These are phyloP conservation scores for Thunnus thynnus DNA, from an alignment of 2,113 vertebrate genomes.

Conservation along the genomic window DNA sequence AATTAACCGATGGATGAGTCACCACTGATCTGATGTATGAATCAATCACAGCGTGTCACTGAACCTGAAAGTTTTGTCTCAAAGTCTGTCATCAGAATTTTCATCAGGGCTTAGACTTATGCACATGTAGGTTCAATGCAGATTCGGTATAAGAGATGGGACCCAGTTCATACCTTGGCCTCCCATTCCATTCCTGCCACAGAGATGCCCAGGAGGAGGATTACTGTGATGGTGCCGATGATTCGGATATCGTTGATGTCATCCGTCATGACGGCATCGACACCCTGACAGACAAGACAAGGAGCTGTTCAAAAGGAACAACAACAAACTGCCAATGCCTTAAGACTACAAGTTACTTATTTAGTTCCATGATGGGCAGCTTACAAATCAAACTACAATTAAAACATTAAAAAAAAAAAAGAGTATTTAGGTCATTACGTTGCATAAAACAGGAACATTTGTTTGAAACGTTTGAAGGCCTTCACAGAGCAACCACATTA, in stretches of 20 bases:
- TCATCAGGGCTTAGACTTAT: neutral
- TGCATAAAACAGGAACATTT: too few relatives aligned
- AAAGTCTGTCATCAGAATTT: neutral
- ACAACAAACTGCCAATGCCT: neutral
- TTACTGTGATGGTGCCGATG: slow-evolving; percentile 94
- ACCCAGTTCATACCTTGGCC: slow-evolving; percentile 89
- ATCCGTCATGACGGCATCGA: slow-evolving; percentile 91
- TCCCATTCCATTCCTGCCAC: slow-evolving; percentile 99
- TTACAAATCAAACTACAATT: too few relatives aligned
- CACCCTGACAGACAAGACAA: slow-evolving; percentile 80
- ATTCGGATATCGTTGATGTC: slow-evolving; percentile 93
- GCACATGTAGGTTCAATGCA: neutral
- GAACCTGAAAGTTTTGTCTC: neutral
- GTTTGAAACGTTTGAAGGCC: too few relatives aligned
- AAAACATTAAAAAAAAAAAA: too few relatives aligned
- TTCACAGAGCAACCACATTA: too few relatives aligned
- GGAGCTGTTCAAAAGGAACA: neutral
- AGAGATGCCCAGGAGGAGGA: slow-evolving; percentile 94
- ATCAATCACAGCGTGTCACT: neutral
- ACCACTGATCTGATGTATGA: neutral
- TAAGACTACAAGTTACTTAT: too few relatives aligned
- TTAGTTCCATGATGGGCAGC: too few relatives aligned
- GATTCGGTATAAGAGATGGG: too few relatives aligned
- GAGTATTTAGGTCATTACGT: too few relatives aligned
- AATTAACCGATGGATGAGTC: slow-evolving; percentile 16